Conservation (phyloP, 1,140 invertebrate genomes). For the Teleogryllus occipitalis region DNA sequence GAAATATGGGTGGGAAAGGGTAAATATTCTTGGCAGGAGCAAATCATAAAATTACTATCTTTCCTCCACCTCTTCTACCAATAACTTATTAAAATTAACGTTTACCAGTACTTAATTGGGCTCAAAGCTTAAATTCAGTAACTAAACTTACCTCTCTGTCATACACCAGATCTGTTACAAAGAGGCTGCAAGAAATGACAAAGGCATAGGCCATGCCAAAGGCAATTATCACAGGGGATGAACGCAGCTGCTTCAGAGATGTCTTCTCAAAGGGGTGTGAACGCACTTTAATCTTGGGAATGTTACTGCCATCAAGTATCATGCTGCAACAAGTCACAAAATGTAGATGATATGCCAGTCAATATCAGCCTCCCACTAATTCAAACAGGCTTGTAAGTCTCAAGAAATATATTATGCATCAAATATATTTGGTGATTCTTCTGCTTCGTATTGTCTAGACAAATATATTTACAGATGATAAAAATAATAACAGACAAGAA, state of each 20-base stretch:
- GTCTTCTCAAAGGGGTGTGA: slow-evolving; percentile 63
- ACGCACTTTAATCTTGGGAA: slow-evolving; percentile 36
- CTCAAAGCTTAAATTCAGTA: no score
- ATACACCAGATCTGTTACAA: slow-evolving; percentile 65
- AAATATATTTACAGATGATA: no score
- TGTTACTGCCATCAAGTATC: slow-evolving; percentile 27
- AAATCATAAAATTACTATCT: slow-evolving; percentile 16
- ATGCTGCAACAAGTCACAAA: slow-evolving; percentile 27
- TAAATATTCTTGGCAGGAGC: not conserved
- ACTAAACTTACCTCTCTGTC: slow-evolving; percentile 63
- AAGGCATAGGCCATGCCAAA: slow-evolving; percentile 65
- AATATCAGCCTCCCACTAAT: no score
- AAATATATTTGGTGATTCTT: no score
- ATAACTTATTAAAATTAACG: slow-evolving; percentile 1
- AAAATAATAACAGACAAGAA: no score
- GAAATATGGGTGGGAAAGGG: not conserved
- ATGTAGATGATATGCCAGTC: no score
- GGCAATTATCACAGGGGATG: slow-evolving; percentile 56
- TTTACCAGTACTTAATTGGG: no score
- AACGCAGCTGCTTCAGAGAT: slow-evolving; percentile 55
- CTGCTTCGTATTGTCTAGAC: no score
- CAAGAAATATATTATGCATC: no score
- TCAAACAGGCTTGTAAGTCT: no score
- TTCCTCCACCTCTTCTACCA: not conserved
- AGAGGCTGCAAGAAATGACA: slow-evolving; percentile 59